phyloP scores from a whole-genome alignment of 2,888 invertebrate genomes.

The Meiosimyza platycephala region DNA sequence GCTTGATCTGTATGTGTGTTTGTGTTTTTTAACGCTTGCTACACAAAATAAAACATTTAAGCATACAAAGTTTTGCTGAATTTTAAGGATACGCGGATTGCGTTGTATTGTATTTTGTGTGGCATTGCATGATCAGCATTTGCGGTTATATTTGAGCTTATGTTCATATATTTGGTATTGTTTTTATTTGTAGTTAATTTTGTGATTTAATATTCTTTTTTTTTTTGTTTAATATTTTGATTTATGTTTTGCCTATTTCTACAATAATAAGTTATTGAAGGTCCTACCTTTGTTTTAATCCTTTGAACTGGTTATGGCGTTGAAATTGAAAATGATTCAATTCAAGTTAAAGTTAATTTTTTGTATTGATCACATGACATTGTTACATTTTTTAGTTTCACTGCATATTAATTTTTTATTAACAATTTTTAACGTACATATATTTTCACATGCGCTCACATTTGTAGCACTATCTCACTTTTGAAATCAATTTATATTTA shows the following conservation, averaged over 20 bases:
- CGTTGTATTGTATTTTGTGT: background rate
- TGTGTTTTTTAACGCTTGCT: background rate
- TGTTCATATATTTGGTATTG: background rate
- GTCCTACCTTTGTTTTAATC: slow-evolving; percentile 28
- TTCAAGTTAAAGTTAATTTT: background rate
- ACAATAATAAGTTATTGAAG: background rate
- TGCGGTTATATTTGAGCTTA: background rate
- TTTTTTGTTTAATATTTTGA: slow-evolving; percentile 12
- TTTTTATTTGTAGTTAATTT: background rate
- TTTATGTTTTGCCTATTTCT: background rate
- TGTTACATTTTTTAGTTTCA: background rate
- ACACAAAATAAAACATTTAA: no score
- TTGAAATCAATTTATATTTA: background rate
- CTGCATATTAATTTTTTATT: background rate
- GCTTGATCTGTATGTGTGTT: no score
- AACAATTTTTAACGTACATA: no score
- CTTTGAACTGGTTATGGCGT: background rate
- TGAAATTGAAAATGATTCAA: background rate
- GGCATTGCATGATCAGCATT: slow-evolving; percentile 30
- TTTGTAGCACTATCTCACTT: background rate
- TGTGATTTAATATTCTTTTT: slow-evolving; percentile 3
- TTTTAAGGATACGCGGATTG: no score
- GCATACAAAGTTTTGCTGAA: no score
- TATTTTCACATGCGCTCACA: no score
- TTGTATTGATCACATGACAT: background rate